Evolutionary conservation across 1,140 invertebrate genomes (phyloP).

Genomic region (Gonatopus flavifemur): DNA sequence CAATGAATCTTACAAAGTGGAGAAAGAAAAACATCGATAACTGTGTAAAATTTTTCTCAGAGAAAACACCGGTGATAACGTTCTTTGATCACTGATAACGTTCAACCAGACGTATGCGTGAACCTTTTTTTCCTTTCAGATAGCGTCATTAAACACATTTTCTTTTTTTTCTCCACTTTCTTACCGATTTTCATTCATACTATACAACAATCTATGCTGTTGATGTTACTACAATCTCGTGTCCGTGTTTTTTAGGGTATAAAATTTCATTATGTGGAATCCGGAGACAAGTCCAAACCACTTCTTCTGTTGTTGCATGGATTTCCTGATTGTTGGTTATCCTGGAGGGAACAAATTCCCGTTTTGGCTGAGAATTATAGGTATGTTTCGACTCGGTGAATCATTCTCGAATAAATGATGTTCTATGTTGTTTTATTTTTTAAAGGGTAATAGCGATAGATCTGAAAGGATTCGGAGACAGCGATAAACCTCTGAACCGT

Average conservation of each 20-base stretch:
- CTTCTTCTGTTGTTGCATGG: slow-evolving; percentile 73
- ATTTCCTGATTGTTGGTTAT: slow-evolving; percentile 77
- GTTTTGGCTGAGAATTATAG: slow-evolving; percentile 60
- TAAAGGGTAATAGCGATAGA: slow-evolving; percentile 75
- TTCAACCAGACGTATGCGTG: no score
- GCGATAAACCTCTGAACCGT: slow-evolving; percentile 73
- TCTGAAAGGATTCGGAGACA: slow-evolving; percentile 80
- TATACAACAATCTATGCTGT: no score
- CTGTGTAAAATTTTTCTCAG: no score
- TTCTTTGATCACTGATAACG: no score
- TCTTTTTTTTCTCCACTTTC: no score
- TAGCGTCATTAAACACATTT: no score
- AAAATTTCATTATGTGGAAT: slow-evolving; percentile 77
- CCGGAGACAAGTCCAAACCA: slow-evolving; percentile 62
- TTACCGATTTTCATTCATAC: no score
- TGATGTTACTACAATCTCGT: no score
- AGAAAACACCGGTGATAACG: no score
- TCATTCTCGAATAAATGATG: not conserved
- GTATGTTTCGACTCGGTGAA: slow-evolving; percentile 31
- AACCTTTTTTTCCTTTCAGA: no score
- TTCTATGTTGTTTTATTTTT: slow-evolving; percentile 15
- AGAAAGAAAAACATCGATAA: no score
- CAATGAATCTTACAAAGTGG: no score
- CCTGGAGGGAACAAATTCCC: slow-evolving; percentile 69
- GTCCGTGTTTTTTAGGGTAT: slow-evolving; percentile 64